Evolutionary conservation across 2,888 invertebrate genomes (phyloP).

Genomic region (Euproctis similis): DNA sequence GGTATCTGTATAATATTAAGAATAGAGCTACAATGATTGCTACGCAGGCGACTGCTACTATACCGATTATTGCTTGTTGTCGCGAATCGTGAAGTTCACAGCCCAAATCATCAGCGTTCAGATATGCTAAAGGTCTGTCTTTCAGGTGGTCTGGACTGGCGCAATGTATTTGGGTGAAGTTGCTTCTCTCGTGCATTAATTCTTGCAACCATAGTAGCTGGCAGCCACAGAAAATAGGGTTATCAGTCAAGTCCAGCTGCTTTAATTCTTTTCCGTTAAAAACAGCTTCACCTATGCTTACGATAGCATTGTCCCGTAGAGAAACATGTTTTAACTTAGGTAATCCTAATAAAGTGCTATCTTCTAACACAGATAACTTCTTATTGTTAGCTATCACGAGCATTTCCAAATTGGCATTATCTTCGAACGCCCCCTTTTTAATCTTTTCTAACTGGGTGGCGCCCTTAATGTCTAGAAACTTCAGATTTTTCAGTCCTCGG

Average conservation of each 20-base stretch:
- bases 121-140: constrained; percentile 79
- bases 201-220: constrained; percentile 86
- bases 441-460: constrained; percentile 83
- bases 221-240: constrained; percentile 88
- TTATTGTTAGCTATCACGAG: constrained; percentile 86
- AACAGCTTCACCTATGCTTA: constrained; percentile 84
- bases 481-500: constrained; percentile 84
- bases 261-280: constrained; percentile 87
- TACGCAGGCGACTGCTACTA: constrained; percentile 83
- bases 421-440: constrained; percentile 85
- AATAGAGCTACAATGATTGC: constrained; percentile 82
- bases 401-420: constrained; percentile 87
- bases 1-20: constrained; percentile 85
- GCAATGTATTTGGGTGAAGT: constrained; percentile 83
- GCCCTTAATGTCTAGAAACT: constrained; percentile 85
- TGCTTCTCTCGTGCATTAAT: constrained; percentile 79
- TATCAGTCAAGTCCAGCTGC: constrained; percentile 86
- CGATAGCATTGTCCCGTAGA: constrained; percentile 85
- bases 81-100: constrained; percentile 87
- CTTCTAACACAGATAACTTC: constrained; percentile 81
- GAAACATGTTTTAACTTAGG: constrained; percentile 86
- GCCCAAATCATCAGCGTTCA: constrained; percentile 86
- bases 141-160: constrained; percentile 82
- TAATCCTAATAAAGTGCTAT: constrained; percentile 84
- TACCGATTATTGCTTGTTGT: constrained; percentile 87